Percentiles rank a stretch among this genome's conserved stretches.
Conservation (phyloP, 2,113 vertebrate genomes). For the Prunella himalayana region DNA sequence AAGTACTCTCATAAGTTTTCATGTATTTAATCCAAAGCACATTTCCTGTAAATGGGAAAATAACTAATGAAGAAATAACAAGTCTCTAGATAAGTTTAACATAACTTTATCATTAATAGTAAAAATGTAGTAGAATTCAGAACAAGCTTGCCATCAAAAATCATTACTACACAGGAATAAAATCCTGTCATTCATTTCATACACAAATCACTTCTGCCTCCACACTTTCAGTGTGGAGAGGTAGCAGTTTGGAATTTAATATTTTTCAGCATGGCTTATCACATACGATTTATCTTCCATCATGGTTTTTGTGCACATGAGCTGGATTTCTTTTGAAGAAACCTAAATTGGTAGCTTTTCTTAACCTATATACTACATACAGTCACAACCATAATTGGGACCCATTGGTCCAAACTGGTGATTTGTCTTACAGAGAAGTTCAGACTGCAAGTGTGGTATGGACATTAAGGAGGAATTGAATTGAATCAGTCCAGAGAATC, state of each 20-base stretch:
- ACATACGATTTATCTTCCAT: background rate
- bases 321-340: background rate
- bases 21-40: background rate
- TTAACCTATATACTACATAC: background rate
- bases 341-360: background rate
- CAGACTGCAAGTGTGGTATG: background rate
- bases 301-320: background rate
- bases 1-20: background rate
- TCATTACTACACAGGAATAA: background rate
- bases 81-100: background rate
- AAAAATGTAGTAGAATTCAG: background rate
- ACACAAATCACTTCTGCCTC: background rate
- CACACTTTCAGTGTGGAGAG: background rate
- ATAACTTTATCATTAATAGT: background rate
- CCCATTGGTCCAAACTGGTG: background rate
- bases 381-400: background rate
- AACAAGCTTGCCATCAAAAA: background rate
- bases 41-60: slow-evolving; percentile 13
- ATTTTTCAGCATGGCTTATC: background rate
- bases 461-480: background rate
- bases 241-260: background rate
- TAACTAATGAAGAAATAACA: background rate
- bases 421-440: background rate
- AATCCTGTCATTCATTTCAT: background rate
- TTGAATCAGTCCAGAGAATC: background rate